phyloP scores from a whole-genome alignment of 2,797 vertebrate genomes.

The Poecilia picta region DNA sequence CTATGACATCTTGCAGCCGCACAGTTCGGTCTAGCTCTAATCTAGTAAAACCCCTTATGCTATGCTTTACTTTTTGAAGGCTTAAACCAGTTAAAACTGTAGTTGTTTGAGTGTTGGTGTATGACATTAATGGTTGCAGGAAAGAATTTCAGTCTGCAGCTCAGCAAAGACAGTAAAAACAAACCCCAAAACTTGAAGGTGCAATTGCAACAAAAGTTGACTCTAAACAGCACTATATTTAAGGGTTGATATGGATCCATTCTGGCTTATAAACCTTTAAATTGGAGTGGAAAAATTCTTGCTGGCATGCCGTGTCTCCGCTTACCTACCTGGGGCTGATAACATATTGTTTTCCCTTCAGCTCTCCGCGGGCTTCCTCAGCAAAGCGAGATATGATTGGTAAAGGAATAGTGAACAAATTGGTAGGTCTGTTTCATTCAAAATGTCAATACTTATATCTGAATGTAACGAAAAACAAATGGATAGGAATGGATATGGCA shows the following conservation, averaged over 20 bases:
- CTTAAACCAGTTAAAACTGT: not conserved
- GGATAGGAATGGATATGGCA: slow-evolving; percentile 42
- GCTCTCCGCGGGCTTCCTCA: not conserved
- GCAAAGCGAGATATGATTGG: slow-evolving; percentile 35
- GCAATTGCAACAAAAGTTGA: not conserved
- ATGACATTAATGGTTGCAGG: not conserved
- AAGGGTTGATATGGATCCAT: not conserved
- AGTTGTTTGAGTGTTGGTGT: not conserved
- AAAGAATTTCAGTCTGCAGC: not conserved
- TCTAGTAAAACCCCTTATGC: not conserved
- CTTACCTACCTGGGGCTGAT: slow-evolving; percentile 27
- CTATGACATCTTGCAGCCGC: not conserved
- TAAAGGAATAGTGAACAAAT: slow-evolving; percentile 38
- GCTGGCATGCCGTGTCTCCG: not conserved
- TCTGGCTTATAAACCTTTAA: not conserved
- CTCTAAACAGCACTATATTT: not conserved
- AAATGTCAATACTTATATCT: slow-evolving; percentile 61
- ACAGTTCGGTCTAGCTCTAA: no score
- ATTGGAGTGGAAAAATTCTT: not conserved
- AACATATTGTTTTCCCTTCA: slow-evolving; percentile 31
- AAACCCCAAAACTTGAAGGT: not conserved
- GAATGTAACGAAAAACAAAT: slow-evolving; percentile 52
- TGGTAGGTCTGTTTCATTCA: slow-evolving; percentile 38
- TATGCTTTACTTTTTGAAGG: not conserved
- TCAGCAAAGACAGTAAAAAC: not conserved